A percentile compares a stretch with the other conserved stretches of the same genome.
These are phyloP conservation scores for Laticauda laticaudata DNA, from an alignment of 2,113 vertebrate genomes.

Conservation along the genomic window DNA sequence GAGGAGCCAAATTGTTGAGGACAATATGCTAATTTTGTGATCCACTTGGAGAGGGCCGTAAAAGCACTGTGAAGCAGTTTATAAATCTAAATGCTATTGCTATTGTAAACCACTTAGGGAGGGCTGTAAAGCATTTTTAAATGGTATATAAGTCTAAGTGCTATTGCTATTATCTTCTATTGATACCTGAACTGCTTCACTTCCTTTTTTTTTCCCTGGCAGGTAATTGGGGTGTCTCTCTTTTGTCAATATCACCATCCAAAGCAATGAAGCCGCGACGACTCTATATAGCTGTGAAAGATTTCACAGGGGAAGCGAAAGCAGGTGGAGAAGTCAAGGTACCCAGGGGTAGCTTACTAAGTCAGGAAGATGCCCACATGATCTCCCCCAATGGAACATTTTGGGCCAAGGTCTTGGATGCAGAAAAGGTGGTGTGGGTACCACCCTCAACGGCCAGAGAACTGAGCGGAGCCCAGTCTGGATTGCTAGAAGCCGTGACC, in stretches of 20 bases:
- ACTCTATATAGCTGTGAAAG: conserved; percentile 7
- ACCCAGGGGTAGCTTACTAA: conserved; percentile 26
- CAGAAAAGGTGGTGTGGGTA: conserved; percentile 60
- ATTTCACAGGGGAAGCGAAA: conserved; percentile 18
- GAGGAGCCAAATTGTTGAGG: too few species aligned
- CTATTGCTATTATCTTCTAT: too few species aligned
- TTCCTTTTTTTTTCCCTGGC: neutral
- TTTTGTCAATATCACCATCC: too few species aligned
- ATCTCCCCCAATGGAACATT: conserved; percentile 26
- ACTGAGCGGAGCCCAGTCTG: conserved; percentile 50
- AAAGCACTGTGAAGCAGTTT: too few species aligned
- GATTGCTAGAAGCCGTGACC: conserved; percentile 71
- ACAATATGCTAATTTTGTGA: too few species aligned
- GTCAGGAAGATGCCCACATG: neutral
- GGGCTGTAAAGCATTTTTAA: too few species aligned
- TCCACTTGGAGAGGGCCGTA: too few species aligned
- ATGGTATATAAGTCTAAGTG: too few species aligned
- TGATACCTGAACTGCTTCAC: neutral
- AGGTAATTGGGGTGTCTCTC: neutral
- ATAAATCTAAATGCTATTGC: too few species aligned
- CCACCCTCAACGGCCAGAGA: conserved; percentile 62
- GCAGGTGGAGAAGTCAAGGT: conserved; percentile 20
- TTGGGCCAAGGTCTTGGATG: conserved; percentile 71
- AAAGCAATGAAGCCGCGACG: conserved; percentile 7
- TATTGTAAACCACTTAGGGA: too few species aligned